Percentiles rank a stretch among this genome's conserved stretches.
Evolutionary conservation across 2,113 vertebrate genomes (phyloP).

Genomic region (Perognathus longimembris): DNA sequence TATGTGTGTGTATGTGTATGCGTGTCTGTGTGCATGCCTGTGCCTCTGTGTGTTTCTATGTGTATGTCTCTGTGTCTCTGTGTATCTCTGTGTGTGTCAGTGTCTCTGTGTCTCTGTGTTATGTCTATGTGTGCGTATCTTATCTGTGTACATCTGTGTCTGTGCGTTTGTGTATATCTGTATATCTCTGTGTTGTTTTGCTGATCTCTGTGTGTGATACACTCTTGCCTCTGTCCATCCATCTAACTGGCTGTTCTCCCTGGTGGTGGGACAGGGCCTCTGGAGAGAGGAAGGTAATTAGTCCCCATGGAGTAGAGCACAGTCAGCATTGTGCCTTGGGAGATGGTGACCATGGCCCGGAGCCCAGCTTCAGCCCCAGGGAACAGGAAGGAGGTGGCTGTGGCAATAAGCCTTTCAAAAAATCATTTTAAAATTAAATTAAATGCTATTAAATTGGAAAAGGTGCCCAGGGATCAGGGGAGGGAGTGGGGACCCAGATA

Average conservation of each 20-base stretch:
- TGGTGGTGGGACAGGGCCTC: not conserved
- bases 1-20: not conserved
- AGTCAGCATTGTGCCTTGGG: slow-evolving; percentile 49
- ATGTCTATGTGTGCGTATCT: not conserved
- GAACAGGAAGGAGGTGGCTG: not conserved
- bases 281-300: slow-evolving; percentile 45
- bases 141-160: not conserved
- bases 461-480: slow-evolving; percentile 45
- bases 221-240: not conserved
- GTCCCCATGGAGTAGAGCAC: slow-evolving; percentile 24
- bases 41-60: not conserved
- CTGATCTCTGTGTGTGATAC: not conserved
- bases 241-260: not conserved
- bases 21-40: not conserved
- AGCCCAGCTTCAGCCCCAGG: slow-evolving; percentile 27
- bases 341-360: not conserved
- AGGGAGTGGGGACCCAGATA: slow-evolving; percentile 20
- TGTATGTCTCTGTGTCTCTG: not conserved
- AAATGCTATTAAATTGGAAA: slow-evolving; percentile 74
- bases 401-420: slow-evolving; percentile 39
- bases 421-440: slow-evolving; percentile 79
- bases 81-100: not conserved
- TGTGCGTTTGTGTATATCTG: not conserved
- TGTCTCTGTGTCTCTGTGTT: not conserved
- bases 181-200: not conserved